phyloP scores from a whole-genome alignment of 2,888 invertebrate genomes.

The Sinelater perroti region DNA sequence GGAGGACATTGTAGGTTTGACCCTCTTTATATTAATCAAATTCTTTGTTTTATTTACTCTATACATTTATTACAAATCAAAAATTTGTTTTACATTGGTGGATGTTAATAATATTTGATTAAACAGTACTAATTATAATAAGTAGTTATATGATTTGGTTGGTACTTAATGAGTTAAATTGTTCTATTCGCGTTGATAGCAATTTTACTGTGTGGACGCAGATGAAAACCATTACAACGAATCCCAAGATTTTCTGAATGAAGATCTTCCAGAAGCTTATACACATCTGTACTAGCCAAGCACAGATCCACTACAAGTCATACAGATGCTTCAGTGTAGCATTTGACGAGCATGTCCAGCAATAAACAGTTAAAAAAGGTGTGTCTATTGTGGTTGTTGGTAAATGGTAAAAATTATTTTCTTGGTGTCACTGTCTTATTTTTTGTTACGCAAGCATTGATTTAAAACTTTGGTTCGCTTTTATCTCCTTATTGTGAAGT shows the following conservation, averaged over 20 bases:
- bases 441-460: no score
- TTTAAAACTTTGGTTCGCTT: no score
- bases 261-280: slow-evolving; percentile 45
- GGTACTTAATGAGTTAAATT: no score
- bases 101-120: not conserved
- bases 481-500: no score
- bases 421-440: slow-evolving; percentile 52
- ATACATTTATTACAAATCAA: no score
- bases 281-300: slow-evolving; percentile 47
- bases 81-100: not conserved
- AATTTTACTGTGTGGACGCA: slow-evolving; percentile 52
- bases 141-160: no score
- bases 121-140: no score
- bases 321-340: slow-evolving; percentile 37
- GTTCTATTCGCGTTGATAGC: no score
- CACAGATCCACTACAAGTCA: slow-evolving; percentile 34
- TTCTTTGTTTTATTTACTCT: no score
- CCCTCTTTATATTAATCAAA: no score
- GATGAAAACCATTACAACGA: slow-evolving; percentile 43
- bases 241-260: slow-evolving; percentile 29
- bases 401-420: not conserved
- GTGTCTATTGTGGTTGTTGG: not conserved
- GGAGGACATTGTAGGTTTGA: no score
- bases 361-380: slow-evolving; percentile 51
- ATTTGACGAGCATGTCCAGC: slow-evolving; percentile 48